These are phyloP conservation scores for Lacerta agilis DNA, from an alignment of 2,797 vertebrate genomes.

Conservation along the genomic window DNA sequence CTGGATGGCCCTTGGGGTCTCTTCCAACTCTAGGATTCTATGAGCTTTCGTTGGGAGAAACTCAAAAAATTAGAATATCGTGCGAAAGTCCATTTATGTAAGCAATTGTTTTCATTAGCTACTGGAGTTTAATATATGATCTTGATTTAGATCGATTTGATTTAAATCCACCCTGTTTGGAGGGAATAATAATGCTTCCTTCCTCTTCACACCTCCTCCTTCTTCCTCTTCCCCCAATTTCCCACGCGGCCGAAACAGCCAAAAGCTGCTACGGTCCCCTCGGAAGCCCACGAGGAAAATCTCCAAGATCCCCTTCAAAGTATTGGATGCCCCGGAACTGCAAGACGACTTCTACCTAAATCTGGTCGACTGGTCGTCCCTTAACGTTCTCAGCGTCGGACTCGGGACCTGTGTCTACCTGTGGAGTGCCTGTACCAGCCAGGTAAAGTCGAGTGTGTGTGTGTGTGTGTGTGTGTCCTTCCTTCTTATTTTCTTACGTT, in stretches of 20 bases:
- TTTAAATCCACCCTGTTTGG: too few relatives aligned
- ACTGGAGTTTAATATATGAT: too few relatives aligned
- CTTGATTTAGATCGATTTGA: too few relatives aligned
- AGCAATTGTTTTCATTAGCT: too few relatives aligned
- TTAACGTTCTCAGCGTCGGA: slow-evolving; percentile 97
- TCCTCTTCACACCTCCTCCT: too few relatives aligned
- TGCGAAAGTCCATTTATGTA: too few relatives aligned
- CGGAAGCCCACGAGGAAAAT: slow-evolving; percentile 98
- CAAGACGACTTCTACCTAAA: slow-evolving; percentile 99
- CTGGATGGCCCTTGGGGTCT: too few relatives aligned
- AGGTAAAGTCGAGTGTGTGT: slow-evolving; percentile 75
- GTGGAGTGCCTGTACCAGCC: slow-evolving; percentile 99
- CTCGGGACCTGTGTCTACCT: slow-evolving; percentile 97
- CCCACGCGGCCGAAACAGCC: slow-evolving; percentile 75
- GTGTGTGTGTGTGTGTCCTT: too few relatives aligned
- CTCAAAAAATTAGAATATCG: too few relatives aligned
- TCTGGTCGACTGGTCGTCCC: slow-evolving; percentile 98
- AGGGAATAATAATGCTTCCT: neutral
- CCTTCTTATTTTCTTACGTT: neutral
- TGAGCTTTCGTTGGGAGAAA: too few relatives aligned
- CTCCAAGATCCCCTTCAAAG: slow-evolving; percentile 99
- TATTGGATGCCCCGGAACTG: slow-evolving; percentile 95
- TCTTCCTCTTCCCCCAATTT: neutral
- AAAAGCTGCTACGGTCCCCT: slow-evolving; percentile 94
- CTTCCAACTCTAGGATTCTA: too few relatives aligned